Conservation (phyloP, 2,797 vertebrate species). For the Erithacus rubecula region DNA sequence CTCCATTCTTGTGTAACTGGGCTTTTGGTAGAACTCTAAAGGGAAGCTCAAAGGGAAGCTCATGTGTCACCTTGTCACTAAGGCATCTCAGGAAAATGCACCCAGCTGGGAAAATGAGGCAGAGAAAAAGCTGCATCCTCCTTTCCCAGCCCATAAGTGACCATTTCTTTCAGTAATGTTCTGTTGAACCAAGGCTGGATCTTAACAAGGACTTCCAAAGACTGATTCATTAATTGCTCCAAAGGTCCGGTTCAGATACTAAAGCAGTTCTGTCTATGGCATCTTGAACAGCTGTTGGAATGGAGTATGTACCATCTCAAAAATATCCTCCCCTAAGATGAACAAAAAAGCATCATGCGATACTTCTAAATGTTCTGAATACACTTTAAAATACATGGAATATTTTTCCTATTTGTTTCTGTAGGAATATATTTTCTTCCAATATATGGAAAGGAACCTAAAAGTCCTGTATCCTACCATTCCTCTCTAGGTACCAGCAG, state of each 20-base stretch:
- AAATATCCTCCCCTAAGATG: neutral
- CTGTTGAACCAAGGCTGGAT: neutral
- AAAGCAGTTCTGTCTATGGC: neutral
- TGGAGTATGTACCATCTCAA: neutral
- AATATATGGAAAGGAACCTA: neutral
- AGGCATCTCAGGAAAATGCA: neutral
- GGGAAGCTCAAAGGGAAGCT: neutral
- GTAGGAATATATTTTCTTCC: neutral
- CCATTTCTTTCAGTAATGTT: neutral
- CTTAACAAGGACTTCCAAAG: neutral
- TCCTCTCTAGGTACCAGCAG: neutral
- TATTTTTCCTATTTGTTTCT: neutral
- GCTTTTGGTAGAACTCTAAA: neutral
- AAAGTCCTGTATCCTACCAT: neutral
- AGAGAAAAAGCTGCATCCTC: neutral
- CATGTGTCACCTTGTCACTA: neutral
- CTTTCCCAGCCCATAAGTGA: neutral
- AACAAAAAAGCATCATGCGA: neutral
- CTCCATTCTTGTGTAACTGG: fast-evolving
- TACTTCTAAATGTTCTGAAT: neutral
- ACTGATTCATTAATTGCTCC: neutral
- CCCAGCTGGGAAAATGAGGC: neutral
- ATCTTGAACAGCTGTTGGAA: neutral
- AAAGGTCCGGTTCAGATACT: neutral
- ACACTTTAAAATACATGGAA: fast-evolving